Conservation (phyloP, 2,113 vertebrate species). For the Heterocephalus glaber region DNA sequence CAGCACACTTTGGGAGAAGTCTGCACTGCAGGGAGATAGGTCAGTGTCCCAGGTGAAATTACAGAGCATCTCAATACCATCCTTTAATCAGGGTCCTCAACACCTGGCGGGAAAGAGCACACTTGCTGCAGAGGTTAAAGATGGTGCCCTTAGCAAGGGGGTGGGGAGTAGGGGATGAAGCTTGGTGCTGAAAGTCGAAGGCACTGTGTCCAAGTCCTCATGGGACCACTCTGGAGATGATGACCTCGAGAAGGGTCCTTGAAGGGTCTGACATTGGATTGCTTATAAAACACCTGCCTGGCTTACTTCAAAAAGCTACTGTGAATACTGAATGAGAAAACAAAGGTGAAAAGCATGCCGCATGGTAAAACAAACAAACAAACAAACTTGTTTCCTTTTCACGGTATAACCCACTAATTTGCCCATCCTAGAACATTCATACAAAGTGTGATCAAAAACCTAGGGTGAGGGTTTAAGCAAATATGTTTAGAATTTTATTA, state of each 20-base stretch:
- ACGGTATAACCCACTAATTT: neutral
- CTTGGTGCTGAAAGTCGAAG: neutral
- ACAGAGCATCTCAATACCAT: neutral
- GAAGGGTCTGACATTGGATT: neutral
- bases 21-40: neutral
- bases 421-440: neutral
- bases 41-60: fast-evolving
- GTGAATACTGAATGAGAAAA: neutral
- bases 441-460: neutral
- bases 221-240: neutral
- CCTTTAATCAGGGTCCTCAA: neutral
- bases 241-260: neutral
- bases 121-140: neutral
- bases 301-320: neutral
- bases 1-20: fast-evolving
- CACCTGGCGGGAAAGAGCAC: fast-evolving
- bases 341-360: neutral
- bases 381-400: neutral
- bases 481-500: neutral
- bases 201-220: neutral
- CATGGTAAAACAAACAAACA: neutral
- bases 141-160: neutral
- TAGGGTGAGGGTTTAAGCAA: neutral
- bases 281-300: neutral
- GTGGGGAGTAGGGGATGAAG: neutral